phyloP scores from a whole-genome alignment of 2,888 invertebrate species.

The Cetonia aurata region DNA sequence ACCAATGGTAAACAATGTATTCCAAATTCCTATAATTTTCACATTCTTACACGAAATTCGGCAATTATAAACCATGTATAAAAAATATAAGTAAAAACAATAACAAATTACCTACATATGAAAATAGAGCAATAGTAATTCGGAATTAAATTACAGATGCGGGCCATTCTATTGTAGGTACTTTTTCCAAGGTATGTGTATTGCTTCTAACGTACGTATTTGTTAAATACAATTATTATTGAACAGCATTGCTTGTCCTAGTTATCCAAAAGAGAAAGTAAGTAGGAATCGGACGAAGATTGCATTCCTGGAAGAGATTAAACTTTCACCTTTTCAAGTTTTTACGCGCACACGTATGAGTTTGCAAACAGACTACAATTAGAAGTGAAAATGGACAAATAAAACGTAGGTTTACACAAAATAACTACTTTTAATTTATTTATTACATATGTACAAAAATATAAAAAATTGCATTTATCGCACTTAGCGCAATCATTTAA shows the following conservation, averaged over 20 bases:
- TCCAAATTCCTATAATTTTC: too few species aligned
- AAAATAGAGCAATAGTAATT: not conserved
- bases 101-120: not conserved
- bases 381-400: slow-evolving; percentile 7
- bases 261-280: slow-evolving; percentile 47
- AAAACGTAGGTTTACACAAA: slow-evolving; percentile 7
- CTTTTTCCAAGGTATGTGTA: not conserved
- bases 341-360: not conserved
- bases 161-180: too few species aligned
- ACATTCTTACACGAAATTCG: too few species aligned
- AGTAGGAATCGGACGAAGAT: slow-evolving; percentile 44
- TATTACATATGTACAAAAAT: slow-evolving; percentile 32
- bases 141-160: too few species aligned
- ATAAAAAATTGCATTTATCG: not conserved
- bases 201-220: not conserved
- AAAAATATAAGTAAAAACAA: too few species aligned
- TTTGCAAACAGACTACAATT: slow-evolving; percentile 1
- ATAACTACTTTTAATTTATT: slow-evolving; percentile 6
- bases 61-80: too few species aligned
- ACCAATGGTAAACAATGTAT: too few species aligned
- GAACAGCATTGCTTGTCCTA: slow-evolving; percentile 13
- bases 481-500: too few species aligned
- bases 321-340: slow-evolving; percentile 47
- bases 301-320: slow-evolving; percentile 13
- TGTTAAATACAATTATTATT: slow-evolving; percentile 6